Evolutionary conservation across 92 coral and sea anemone species (phyloP).

Genomic region (Porites rus): DNA sequence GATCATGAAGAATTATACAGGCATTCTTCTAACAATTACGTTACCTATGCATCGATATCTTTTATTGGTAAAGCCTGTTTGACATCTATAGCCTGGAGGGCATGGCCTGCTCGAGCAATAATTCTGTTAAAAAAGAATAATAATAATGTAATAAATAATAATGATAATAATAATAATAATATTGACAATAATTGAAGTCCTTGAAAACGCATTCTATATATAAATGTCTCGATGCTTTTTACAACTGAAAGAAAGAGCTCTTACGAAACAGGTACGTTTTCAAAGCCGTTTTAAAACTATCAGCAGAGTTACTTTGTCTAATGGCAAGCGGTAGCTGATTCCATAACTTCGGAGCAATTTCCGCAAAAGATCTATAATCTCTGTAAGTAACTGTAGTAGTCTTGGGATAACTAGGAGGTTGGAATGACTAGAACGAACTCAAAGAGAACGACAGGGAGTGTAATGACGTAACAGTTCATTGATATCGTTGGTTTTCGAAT

Average conservation of each 20-base stretch:
- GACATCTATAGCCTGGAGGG: slow-evolving; percentile 4
- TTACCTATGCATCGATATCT: neutral
- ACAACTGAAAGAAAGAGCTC: no score
- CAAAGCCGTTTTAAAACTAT: no score
- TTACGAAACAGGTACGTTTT: no score
- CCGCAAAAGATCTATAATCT: slow-evolving; percentile 12
- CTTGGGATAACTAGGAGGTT: slow-evolving; percentile 9
- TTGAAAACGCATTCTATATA: no score
- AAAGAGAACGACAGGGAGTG: no score
- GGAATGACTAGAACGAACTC: neutral
- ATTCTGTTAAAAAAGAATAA: neutral
- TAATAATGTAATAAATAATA: no score
- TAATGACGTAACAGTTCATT: no score
- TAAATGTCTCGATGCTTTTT: no score
- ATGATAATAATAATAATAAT: no score
- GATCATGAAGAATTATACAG: no score
- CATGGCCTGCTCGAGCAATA: slow-evolving; percentile 3
- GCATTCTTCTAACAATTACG: neutral
- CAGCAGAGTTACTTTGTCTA: neutral
- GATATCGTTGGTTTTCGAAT: no score
- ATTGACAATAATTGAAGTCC: no score
- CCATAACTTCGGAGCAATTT: slow-evolving; percentile 1
- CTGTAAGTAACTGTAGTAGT: neutral
- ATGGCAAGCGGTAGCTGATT: slow-evolving; percentile 17
- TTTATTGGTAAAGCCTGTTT: slow-evolving; percentile 8